These are phyloP conservation scores for Prosopocoilus inquinatus DNA, from an alignment of 2,888 invertebrate species.

Conservation along the genomic window DNA sequence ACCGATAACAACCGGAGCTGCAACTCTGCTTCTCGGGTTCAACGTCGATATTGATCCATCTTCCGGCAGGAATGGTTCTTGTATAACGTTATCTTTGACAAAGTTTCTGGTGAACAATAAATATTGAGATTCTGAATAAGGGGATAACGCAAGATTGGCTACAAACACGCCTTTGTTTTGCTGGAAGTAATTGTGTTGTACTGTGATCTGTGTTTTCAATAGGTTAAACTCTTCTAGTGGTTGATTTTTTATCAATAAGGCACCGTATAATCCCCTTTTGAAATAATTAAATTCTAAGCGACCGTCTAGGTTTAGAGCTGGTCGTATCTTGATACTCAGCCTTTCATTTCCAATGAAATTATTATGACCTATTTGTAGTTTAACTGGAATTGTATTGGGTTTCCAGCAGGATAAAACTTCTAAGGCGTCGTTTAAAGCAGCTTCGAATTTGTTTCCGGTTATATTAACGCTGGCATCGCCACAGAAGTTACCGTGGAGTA, in stretches of 20 bases:
- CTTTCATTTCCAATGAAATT: constrained; percentile 73
- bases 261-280: constrained; percentile 76
- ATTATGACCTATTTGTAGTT: constrained; percentile 83
- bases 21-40: constrained; percentile 87
- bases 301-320: constrained; percentile 76
- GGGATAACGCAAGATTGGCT: constrained; percentile 81
- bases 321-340: constrained; percentile 74
- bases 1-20: constrained; percentile 88
- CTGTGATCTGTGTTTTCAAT: constrained; percentile 66
- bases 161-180: constrained; percentile 88
- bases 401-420: constrained; percentile 84
- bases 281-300: constrained; percentile 88
- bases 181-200: constrained; percentile 87
- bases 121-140: constrained; percentile 79
- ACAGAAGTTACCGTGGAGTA: constrained; percentile 92
- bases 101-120: constrained; percentile 86
- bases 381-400: constrained; percentile 53
- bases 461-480: constrained; percentile 82
- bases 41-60: constrained; percentile 66
- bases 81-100: constrained; percentile 79
- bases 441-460: constrained; percentile 87
- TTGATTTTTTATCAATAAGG: constrained; percentile 81
- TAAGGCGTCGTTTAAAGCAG: constrained; percentile 74
- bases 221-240: constrained; percentile 76
- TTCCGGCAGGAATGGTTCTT: constrained; percentile 76